These are phyloP conservation scores for Scomber japonicus DNA, from an alignment of 2,113 vertebrate genomes.

Conservation along the genomic window DNA sequence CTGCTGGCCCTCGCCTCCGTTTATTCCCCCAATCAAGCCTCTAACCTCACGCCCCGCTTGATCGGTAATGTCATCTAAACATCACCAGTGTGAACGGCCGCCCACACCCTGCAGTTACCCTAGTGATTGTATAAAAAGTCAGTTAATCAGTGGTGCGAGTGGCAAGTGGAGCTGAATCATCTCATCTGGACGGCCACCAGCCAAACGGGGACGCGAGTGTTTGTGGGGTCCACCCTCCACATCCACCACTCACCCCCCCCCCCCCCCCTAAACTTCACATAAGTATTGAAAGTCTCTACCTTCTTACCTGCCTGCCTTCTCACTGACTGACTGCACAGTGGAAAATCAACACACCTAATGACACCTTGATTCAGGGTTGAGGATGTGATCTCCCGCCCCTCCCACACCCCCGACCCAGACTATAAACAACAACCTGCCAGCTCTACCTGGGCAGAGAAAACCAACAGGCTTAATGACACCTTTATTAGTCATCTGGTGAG, in stretches of 20 bases:
- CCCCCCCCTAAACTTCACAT: conserved; percentile 42
- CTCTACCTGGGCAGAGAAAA: conserved; percentile 63
- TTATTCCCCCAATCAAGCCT: conserved; percentile 38
- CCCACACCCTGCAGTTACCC: conserved; percentile 31
- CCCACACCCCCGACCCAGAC: conserved; percentile 35
- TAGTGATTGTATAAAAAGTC: conserved; percentile 6
- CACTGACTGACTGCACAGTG: background rate
- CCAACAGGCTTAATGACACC: conserved; percentile 72
- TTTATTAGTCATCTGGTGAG: conserved; percentile 73
- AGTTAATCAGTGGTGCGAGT: conserved; percentile 43
- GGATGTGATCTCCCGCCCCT: conserved; percentile 37
- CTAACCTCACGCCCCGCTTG: conserved; percentile 34
- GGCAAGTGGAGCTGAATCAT: conserved; percentile 40
- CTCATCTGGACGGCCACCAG: conserved; percentile 30
- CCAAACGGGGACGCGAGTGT: conserved; percentile 22
- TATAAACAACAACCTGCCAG: conserved; percentile 70
- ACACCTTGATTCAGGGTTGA: conserved; percentile 61
- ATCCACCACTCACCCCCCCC: conserved; percentile 62
- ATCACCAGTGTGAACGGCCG: conserved; percentile 12
- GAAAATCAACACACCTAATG: conserved; percentile 63
- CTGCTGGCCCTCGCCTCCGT: conserved; percentile 34
- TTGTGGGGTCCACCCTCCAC: conserved; percentile 45
- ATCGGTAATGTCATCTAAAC: conserved; percentile 38
- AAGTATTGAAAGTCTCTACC: conserved; percentile 55
- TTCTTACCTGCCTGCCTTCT: background rate